Evolutionary conservation across 2,113 vertebrate genomes (phyloP).

Genomic region (Leucopsar rothschildi): DNA sequence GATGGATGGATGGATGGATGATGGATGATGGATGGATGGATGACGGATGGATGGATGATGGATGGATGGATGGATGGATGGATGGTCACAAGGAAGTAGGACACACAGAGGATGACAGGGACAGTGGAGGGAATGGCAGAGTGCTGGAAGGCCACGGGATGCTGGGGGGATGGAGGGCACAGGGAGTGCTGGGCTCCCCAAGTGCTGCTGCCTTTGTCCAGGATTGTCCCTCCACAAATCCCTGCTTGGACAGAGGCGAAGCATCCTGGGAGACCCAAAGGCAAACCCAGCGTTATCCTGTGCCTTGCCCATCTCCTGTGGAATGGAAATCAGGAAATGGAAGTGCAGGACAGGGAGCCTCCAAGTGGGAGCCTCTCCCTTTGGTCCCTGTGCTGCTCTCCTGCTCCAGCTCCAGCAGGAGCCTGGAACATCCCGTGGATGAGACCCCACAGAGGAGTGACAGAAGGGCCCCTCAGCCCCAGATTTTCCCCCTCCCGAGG

Average conservation of each 20-base stretch:
- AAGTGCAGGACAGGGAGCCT: background rate
- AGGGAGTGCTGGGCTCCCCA: background rate
- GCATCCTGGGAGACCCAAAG: background rate
- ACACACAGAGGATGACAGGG: background rate
- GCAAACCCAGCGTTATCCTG: background rate
- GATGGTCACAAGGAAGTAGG: background rate
- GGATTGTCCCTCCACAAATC: background rate
- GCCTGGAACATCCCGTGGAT: background rate
- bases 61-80: too few species aligned
- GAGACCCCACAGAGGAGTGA: rapidly evolving
- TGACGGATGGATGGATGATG: background rate
- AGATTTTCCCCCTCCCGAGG: background rate
- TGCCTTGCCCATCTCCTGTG: rapidly evolving
- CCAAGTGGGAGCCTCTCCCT: background rate
- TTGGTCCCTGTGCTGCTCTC: rapidly evolving
- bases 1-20: too few species aligned
- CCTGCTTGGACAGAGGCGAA: background rate
- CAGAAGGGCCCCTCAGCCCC: background rate
- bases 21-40: background rate
- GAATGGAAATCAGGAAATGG: background rate
- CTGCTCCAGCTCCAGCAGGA: background rate
- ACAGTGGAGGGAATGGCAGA: background rate
- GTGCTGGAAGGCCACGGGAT: background rate
- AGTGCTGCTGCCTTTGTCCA: rapidly evolving
- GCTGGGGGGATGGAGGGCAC: background rate